These are phyloP conservation scores for Platyura marginata DNA, from an alignment of 1,140 invertebrate species.

Conservation along the genomic window DNA sequence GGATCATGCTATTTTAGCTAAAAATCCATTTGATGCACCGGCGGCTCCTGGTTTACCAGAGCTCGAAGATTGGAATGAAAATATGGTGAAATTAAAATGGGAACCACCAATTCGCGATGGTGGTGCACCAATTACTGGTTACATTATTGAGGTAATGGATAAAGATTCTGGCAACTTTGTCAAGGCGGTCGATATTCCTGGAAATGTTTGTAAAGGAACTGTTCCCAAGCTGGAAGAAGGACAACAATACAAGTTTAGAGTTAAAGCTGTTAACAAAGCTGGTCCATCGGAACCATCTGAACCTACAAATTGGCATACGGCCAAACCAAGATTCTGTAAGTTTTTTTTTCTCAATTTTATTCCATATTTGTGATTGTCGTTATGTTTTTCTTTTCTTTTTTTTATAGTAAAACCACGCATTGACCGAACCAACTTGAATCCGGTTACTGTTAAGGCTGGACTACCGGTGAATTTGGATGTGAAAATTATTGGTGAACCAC, in stretches of 20 bases:
- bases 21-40: conserved; percentile 89
- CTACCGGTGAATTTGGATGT: conserved; percentile 79
- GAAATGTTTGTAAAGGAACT: conserved; percentile 58
- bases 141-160: conserved; percentile 59
- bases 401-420: conserved; percentile 75
- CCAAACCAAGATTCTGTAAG: conserved; percentile 80
- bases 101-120: conserved; percentile 88
- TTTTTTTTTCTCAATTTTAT: conserved; percentile 14
- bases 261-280: conserved; percentile 89
- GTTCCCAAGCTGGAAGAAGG: conserved; percentile 84
- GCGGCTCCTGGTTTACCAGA: conserved; percentile 81
- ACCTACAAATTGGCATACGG: conserved; percentile 85
- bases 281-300: conserved; percentile 90
- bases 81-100: conserved; percentile 89
- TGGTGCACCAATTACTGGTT: conserved; percentile 88
- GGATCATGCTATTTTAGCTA: conserved; percentile 70
- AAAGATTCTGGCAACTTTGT: conserved; percentile 37
- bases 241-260: conserved; percentile 88
- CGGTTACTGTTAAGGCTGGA: conserved; percentile 72
- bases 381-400: conserved; percentile 1
- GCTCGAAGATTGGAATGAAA: conserved; percentile 83
- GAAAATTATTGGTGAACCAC: conserved; percentile 85
- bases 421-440: conserved; percentile 76
- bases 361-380: conserved; percentile 2
- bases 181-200: conserved; percentile 55